Evolutionary conservation across 2,888 invertebrate genomes (phyloP).

Genomic region (Eristalis intricaria): DNA sequence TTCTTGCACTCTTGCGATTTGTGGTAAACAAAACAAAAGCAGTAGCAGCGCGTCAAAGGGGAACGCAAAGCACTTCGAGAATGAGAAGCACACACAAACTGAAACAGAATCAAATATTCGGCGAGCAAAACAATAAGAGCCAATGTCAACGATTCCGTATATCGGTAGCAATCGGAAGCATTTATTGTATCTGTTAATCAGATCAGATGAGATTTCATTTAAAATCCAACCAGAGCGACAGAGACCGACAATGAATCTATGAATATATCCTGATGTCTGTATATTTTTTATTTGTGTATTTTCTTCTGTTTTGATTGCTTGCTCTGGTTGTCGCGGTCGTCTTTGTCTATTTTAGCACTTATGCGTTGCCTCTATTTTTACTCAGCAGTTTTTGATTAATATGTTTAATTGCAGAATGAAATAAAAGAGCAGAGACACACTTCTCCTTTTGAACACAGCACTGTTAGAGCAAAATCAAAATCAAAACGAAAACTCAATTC

Average conservation of each 20-base stretch:
- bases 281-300: background rate
- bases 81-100: conserved; percentile 14
- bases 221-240: background rate
- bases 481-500: background rate
- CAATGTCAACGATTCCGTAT: conserved; percentile 34
- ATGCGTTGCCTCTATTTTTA: conserved; percentile 25
- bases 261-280: background rate
- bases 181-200: conserved; percentile 3
- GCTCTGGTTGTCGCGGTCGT: conserved; percentile 12
- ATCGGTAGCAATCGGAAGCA: background rate
- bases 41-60: background rate
- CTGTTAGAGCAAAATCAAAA: background rate
- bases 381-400: conserved; percentile 1
- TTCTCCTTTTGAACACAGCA: background rate
- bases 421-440: background rate
- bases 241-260: background rate
- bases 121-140: conserved; percentile 9
- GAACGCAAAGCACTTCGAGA: background rate
- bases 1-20: conserved; percentile 35
- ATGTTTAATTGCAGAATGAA: background rate
- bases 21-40: conserved; percentile 57
- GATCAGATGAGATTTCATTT: background rate
- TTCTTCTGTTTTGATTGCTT: conserved; percentile 43
- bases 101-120: conserved; percentile 11
- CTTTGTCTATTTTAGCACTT: conserved; percentile 47